Evolutionary conservation across 2,113 vertebrate genomes (phyloP).

Genomic region (Erythrocercus mccallii): DNA sequence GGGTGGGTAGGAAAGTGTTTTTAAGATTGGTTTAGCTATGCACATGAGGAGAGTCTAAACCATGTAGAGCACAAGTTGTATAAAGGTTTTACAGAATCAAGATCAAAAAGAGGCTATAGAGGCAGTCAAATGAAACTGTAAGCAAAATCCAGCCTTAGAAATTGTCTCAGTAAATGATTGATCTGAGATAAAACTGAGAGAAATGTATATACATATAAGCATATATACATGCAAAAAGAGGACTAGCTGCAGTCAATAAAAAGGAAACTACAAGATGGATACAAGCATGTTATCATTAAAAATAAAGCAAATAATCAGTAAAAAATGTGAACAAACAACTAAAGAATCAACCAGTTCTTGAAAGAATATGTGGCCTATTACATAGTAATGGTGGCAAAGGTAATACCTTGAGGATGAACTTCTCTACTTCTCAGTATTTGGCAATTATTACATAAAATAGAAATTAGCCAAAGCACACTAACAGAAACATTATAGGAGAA

Average conservation of each 20-base stretch:
- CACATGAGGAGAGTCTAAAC: background rate
- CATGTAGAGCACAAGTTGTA: background rate
- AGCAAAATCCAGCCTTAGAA: background rate
- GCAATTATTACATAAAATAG: background rate
- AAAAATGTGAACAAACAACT: background rate
- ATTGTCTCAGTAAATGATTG: background rate
- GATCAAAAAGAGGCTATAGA: background rate
- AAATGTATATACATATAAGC: background rate
- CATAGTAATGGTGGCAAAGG: background rate
- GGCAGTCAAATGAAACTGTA: background rate
- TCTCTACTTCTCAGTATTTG: background rate
- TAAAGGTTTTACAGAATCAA: background rate
- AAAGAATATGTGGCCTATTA: background rate
- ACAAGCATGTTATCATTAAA: background rate
- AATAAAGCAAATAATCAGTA: background rate
- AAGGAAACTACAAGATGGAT: background rate
- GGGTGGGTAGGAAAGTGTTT: background rate
- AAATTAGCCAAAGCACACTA: background rate
- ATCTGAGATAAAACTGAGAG: background rate
- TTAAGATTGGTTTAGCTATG: background rate
- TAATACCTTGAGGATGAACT: background rate
- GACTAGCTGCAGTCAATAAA: background rate
- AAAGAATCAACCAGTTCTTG: background rate
- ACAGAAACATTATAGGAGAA: background rate
- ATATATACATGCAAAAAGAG: background rate